Conservation (phyloP, 2,888 invertebrate species). For the Plagodis pulveraria region DNA sequence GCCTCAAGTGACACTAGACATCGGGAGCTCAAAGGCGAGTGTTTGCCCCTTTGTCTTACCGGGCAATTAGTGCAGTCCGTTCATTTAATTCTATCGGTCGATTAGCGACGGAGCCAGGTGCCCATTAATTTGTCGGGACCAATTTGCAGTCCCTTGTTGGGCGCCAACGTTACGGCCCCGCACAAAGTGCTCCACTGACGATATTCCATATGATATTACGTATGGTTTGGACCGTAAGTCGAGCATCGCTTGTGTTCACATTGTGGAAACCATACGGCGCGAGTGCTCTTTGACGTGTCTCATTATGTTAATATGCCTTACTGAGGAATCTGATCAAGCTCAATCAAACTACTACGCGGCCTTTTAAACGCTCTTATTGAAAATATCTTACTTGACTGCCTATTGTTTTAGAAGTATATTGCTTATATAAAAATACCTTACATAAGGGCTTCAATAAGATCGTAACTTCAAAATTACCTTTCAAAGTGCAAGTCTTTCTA, state of each 20-base stretch:
- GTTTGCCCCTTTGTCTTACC: slow-evolving; percentile 84
- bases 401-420: too few species aligned
- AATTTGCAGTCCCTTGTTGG: slow-evolving; percentile 71
- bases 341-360: not conserved
- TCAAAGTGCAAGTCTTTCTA: slow-evolving; percentile 36
- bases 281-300: slow-evolving; percentile 31
- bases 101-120: slow-evolving; percentile 78
- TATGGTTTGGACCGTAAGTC: slow-evolving; percentile 44
- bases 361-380: too few species aligned
- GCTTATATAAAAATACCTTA: too few species aligned
- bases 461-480: slow-evolving; percentile 25
- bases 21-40: slow-evolving; percentile 77
- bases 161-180: slow-evolving; percentile 54
- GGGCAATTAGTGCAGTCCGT: slow-evolving; percentile 83
- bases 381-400: too few species aligned
- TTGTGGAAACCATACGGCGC: slow-evolving; percentile 34
- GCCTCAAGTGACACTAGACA: slow-evolving; percentile 81
- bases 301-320: slow-evolving; percentile 15
- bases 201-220: slow-evolving; percentile 48
- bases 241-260: slow-evolving; percentile 43
- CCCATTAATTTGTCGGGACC: slow-evolving; percentile 77
- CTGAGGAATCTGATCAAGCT: not conserved
- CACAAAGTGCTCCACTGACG: slow-evolving; percentile 49
- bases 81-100: slow-evolving; percentile 85
- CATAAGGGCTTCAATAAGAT: slow-evolving; percentile 20